Conservation (phyloP, 2,888 invertebrate species). For the Opisthograptis luteolata region DNA sequence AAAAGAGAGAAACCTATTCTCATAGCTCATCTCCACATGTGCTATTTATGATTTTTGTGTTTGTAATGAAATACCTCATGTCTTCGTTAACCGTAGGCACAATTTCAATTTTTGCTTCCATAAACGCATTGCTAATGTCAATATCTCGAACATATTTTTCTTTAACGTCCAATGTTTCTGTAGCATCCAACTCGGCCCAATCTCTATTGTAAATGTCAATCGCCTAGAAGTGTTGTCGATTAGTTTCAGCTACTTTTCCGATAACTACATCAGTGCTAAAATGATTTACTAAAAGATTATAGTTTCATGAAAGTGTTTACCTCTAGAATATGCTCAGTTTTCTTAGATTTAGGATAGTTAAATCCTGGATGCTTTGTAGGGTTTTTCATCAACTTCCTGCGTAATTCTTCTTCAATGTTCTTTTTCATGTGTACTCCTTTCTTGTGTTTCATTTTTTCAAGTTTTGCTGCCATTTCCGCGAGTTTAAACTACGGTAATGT, state of each 20-base stretch:
- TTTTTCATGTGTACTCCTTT: conserved; percentile 49
- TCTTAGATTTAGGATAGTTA: conserved; percentile 58
- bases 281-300: no score
- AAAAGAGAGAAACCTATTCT: not conserved
- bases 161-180: conserved; percentile 52
- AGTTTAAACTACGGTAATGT: not conserved
- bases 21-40: not conserved
- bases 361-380: conserved; percentile 68
- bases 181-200: conserved; percentile 58
- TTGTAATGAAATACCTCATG: conserved; percentile 53
- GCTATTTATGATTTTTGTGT: not conserved
- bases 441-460: conserved; percentile 46
- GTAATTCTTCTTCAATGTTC: conserved; percentile 50
- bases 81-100: conserved; percentile 49
- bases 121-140: conserved; percentile 47
- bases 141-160: conserved; percentile 47
- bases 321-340: conserved; percentile 46
- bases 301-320: conserved; percentile 35
- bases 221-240: conserved; percentile 41
- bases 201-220: conserved; percentile 49
- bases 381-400: conserved; percentile 68
- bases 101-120: conserved; percentile 53
- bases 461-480: conserved; percentile 52
- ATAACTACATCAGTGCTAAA: no score
- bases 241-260: not conserved